Conservation (phyloP, 1,140 invertebrate genomes). For the Macrobrachium rosenbergii region DNA sequence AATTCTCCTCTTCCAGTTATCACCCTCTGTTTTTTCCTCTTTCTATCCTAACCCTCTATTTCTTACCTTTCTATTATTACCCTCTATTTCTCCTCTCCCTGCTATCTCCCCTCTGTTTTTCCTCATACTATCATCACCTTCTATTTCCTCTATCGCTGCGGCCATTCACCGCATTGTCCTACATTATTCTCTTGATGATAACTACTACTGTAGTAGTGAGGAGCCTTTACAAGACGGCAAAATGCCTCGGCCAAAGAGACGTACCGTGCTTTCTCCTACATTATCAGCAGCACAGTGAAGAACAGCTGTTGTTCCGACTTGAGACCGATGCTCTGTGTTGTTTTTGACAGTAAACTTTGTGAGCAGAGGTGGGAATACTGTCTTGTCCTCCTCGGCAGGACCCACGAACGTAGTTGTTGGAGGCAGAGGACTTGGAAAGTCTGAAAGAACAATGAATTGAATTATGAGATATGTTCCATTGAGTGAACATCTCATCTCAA, state of each 20-base stretch:
- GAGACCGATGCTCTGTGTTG: conserved; percentile 26
- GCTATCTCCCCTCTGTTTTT: neutral
- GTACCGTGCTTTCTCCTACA: conserved; percentile 34
- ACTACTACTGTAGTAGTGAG: neutral
- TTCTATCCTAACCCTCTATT: too few relatives aligned
- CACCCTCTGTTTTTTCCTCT: too few relatives aligned
- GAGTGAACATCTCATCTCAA: too few relatives aligned
- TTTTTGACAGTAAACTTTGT: conserved; percentile 26
- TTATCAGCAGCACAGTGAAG: conserved; percentile 31
- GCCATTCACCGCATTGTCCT: neutral
- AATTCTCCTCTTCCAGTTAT: too few relatives aligned
- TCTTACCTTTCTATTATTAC: too few relatives aligned
- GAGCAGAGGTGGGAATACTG: conserved; percentile 22
- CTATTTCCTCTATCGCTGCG: neutral
- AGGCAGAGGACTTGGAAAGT: conserved; percentile 33
- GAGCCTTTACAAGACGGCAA: neutral
- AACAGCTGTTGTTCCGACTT: conserved; percentile 37
- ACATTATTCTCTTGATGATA: neutral
- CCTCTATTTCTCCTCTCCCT: neutral
- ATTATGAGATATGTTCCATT: conserved; percentile 4
- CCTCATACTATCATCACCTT: neutral
- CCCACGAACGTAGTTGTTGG: conserved; percentile 17
- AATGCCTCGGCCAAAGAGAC: neutral
- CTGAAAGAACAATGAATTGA: conserved; percentile 18
- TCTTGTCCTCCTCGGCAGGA: conserved; percentile 35